These are phyloP conservation scores for Mesorhabditis belari DNA, from an alignment of 2,888 invertebrate species.

Conservation along the genomic window DNA sequence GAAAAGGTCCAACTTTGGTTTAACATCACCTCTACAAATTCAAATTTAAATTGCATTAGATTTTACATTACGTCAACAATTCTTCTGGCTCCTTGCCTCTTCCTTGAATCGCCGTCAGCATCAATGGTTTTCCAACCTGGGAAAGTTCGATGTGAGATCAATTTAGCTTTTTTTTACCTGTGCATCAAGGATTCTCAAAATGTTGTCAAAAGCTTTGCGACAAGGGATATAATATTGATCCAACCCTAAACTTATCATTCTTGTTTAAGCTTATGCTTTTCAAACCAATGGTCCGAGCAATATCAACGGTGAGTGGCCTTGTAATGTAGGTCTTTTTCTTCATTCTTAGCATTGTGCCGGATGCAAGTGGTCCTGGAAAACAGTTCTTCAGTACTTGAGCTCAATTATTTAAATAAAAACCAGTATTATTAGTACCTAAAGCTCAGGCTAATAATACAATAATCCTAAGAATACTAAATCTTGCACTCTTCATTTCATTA, in stretches of 20 bases:
- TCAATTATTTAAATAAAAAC: no score
- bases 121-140: constrained; percentile 89
- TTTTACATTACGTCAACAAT: constrained; percentile 41
- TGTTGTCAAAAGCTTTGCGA: constrained; percentile 87
- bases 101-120: constrained; percentile 92
- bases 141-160: background rate
- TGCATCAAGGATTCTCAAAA: constrained; percentile 82
- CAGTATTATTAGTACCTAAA: no score
- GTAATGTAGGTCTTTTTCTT: constrained; percentile 50
- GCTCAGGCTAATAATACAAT: no score
- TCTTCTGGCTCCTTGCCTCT: constrained; percentile 69
- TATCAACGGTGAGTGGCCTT: constrained; percentile 83
- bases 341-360: constrained; percentile 47
- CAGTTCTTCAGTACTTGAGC: no score
- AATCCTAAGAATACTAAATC: no score
- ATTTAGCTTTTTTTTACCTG: constrained; percentile 63
- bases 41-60: background rate
- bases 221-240: constrained; percentile 93
- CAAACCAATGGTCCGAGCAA: constrained; percentile 64
- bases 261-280: background rate
- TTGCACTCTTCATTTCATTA: no score
- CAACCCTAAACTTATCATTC: constrained; percentile 65
- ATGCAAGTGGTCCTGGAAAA: constrained; percentile 28
- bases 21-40: constrained; percentile 72
- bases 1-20: constrained; percentile 93